phyloP scores from a whole-genome alignment of 2,888 invertebrate species.

The Aphrophora alni region DNA sequence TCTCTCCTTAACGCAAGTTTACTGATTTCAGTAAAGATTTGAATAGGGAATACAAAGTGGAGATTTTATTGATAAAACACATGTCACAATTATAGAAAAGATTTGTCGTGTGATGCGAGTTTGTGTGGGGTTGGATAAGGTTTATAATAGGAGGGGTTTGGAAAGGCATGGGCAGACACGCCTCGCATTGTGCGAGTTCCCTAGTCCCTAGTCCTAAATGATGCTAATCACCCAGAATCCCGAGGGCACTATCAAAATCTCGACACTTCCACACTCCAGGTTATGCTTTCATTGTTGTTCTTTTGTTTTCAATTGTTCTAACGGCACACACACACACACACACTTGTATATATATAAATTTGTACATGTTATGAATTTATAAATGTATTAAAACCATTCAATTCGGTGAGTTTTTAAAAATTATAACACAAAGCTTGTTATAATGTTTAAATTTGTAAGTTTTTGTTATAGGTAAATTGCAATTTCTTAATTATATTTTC shows the following conservation, averaged over 20 bases:
- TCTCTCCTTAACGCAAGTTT: not conserved
- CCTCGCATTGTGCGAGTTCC: not conserved
- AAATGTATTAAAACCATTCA: too few species aligned
- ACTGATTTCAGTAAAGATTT: not conserved
- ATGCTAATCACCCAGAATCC: slow-evolving; percentile 28
- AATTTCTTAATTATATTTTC: too few species aligned
- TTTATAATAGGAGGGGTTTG: not conserved
- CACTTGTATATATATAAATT: too few species aligned
- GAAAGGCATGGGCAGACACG: not conserved
- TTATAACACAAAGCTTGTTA: too few species aligned
- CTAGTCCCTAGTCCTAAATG: slow-evolving; percentile 10
- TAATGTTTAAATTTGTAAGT: too few species aligned
- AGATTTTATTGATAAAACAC: slow-evolving; percentile 13
- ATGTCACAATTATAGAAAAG: not conserved
- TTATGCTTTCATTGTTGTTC: not conserved
- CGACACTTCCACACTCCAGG: not conserved
- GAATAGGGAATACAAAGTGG: not conserved
- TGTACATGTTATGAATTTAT: too few species aligned
- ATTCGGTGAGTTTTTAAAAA: too few species aligned
- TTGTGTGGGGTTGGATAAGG: not conserved
- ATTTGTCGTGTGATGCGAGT: not conserved
- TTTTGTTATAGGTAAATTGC: too few species aligned
- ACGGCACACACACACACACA: too few species aligned
- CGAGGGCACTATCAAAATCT: not conserved
- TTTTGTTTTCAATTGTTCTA: not conserved